These are phyloP conservation scores for Gallinago media DNA, from an alignment of 2,113 vertebrate genomes.

Conservation along the genomic window DNA sequence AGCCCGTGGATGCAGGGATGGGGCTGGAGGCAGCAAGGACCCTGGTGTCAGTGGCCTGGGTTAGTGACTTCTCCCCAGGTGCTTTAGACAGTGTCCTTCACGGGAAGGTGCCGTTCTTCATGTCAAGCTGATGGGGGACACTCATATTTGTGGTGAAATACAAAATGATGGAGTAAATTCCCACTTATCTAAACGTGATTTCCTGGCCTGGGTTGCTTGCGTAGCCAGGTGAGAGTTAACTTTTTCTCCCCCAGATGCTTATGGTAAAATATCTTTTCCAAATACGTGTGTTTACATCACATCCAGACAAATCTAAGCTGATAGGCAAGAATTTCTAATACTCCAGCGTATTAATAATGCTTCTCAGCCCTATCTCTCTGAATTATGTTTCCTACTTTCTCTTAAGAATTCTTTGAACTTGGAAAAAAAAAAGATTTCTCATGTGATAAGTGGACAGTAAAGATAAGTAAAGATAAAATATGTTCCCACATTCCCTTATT, in stretches of 20 bases:
- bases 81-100: neutral
- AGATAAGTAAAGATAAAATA: conserved; percentile 30
- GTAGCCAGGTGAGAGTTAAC: neutral
- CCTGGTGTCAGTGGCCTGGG: neutral
- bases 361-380: neutral
- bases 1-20: accelerated
- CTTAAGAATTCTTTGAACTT: conserved; percentile 4
- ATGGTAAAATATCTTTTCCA: neutral
- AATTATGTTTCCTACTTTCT: conserved; percentile 9
- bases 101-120: neutral
- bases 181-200: neutral
- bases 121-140: neutral
- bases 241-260: neutral
- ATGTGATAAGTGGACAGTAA: conserved; percentile 19
- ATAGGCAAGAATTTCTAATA: neutral
- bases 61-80: neutral
- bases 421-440: neutral
- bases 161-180: neutral
- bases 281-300: neutral
- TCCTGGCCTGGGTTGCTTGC: neutral
- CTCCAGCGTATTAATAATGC: neutral
- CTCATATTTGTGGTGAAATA: neutral
- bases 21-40: neutral
- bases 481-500: neutral
- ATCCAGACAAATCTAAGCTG: neutral